Conservation (phyloP, 2,113 vertebrate species). For the Onychostruthus taczanowskii region DNA sequence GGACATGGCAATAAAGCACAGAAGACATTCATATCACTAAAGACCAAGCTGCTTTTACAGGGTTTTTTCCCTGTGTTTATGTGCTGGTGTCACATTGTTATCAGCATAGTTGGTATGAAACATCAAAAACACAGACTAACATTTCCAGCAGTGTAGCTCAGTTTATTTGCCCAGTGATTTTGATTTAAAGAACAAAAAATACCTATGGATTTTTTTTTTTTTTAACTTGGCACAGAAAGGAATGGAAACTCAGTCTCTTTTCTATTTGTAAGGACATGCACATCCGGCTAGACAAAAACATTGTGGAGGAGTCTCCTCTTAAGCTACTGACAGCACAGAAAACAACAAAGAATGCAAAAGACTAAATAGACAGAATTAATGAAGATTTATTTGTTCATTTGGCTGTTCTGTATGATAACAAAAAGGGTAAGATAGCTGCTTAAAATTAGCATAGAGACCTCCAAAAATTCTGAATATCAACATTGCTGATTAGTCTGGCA, state of each 20-base stretch:
- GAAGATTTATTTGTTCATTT: conserved; percentile 16
- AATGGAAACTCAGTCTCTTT: background rate
- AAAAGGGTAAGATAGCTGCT: background rate
- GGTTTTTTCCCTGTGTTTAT: background rate
- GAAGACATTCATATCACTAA: background rate
- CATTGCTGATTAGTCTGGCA: background rate
- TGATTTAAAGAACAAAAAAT: background rate
- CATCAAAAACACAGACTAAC: background rate
- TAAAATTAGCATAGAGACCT: conserved; percentile 5
- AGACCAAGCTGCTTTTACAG: background rate
- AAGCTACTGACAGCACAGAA: background rate
- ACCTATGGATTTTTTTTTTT: background rate
- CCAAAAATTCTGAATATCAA: conserved; percentile 14
- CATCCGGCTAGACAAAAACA: background rate
- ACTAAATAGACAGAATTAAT: background rate
- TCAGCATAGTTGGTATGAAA: background rate
- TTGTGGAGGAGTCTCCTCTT: background rate
- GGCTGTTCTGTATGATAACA: background rate
- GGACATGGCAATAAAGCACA: background rate
- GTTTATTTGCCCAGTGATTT: background rate
- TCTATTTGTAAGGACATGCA: background rate
- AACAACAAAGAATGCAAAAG: background rate
- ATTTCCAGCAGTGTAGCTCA: background rate
- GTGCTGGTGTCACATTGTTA: background rate
- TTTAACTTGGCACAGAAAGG: background rate